Evolutionary conservation across 2,888 invertebrate species (phyloP), one percentile per base, ranked within the genome.

Genomic region (Desoria tigrina): DNA sequence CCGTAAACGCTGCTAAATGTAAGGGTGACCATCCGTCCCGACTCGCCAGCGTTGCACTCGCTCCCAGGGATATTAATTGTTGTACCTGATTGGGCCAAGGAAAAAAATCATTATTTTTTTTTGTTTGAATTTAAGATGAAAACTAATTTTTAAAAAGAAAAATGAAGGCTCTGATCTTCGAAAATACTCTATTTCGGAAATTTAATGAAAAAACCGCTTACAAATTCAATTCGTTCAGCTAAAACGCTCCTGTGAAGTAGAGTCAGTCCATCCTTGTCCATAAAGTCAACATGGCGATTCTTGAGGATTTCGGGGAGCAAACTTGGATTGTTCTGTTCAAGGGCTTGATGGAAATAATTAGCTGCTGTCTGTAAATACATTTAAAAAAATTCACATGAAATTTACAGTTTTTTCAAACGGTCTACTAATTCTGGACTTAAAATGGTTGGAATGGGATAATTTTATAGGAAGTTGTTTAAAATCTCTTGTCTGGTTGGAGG

Each of bases 191-290:
- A n/a, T n/a, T n/a, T n/a, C n/a, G n/a, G n/a, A n/a, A n/a, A n/a
- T n/a, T n/a, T n/a, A n/a, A n/a, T n/a, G n/a, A n/a, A n/a, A n/a
- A n/a, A n/a, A 32, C 11, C 1, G 71, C 75, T 76, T 74, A 76
- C 76, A 61, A 76, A 72, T 71, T 76, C 76, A 45, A 74, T 66
- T 64, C 76, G 61, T 72, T 74, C 73, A 11, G 74, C 74, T 56
- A 76, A 51, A 39, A 76, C 70, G 53, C 73, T 73, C 23, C 70
- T 71, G 57, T 76, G 76, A 7, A 76, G 63, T 26, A 76, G 60
- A 3, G 76, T 76, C 65, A 73, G 64, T 62, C 76, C 76, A 50
- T 69, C 65, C 58, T 76, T 72, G 61, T 76, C 76, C 74, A 76
- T 76, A 14, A 63, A 71, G 56, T 74, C 74, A 32, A 73, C 68